Evolutionary conservation across 2,888 invertebrate species (phyloP).

Genomic region (Melipona beecheii): DNA sequence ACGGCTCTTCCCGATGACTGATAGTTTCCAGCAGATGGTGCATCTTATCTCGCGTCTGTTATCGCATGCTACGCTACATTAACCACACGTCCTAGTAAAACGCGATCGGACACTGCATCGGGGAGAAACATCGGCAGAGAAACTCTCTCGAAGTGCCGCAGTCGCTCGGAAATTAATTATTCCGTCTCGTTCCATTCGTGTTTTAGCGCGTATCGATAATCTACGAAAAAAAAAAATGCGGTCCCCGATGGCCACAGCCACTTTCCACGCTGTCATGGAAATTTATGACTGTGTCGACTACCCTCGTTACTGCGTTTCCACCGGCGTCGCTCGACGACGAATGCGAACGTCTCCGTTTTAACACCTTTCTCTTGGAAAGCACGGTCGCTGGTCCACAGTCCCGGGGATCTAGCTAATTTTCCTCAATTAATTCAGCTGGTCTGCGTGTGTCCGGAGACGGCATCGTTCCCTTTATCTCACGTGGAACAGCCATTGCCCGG

Average conservation of each 20-base stretch:
- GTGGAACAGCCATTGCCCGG: conserved; percentile 9
- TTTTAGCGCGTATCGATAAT: conserved; percentile 16
- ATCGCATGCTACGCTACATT: neutral
- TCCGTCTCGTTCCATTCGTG: neutral
- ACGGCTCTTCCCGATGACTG: neutral
- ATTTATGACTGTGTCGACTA: conserved; percentile 22
- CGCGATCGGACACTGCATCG: neutral
- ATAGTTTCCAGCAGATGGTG: neutral
- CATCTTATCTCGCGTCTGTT: neutral
- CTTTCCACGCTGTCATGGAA: conserved; percentile 29
- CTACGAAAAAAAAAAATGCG: neutral
- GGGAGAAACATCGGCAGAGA: neutral
- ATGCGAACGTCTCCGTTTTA: conserved; percentile 11
- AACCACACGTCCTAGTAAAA: neutral
- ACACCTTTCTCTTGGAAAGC: conserved; percentile 56
- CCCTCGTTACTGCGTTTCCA: conserved; percentile 20
- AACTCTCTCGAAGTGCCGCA: neutral
- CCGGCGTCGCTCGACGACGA: neutral
- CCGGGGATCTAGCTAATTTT: conserved; percentile 3
- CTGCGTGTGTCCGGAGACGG: neutral
- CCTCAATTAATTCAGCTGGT: conserved; percentile 3
- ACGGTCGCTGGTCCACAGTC: neutral
- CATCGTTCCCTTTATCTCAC: conserved; percentile 12
- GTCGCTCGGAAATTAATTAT: conserved; percentile 1
- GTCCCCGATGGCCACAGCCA: neutral